Evolutionary conservation across 1,140 invertebrate species (phyloP), one percentile per base, ranked within the genome.

Genomic region (Papilio polyxenes): DNA sequence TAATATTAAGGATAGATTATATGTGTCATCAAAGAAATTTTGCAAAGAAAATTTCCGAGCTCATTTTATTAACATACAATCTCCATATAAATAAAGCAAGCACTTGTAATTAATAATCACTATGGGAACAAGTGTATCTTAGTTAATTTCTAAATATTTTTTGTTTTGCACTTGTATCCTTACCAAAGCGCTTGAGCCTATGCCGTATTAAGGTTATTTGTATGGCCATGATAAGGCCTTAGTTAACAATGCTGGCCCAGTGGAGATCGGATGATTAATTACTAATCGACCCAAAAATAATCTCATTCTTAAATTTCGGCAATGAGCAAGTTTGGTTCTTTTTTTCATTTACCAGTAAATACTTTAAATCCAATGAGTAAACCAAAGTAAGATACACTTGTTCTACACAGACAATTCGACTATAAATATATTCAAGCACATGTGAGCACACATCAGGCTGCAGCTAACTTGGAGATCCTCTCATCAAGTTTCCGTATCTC

Each of bases 401-500:
- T 79, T 56, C 9, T 48, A 51, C 78, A 44, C 4, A 79, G 37
- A 62, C 20, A 53, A 7, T 4, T 56, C 13, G 3, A 44, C 8
- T 62, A 62, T 17, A 76, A 44, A 62, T 31, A 69, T 65, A 62
- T 49, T 49, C 44, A 69, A 69, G 59, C 56, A 79, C 40, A 44
- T 44, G 7, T 44, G 40, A 44, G 40, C 40, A 44, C 40, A 44
- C n/a, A 80, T 56, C 89, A 92, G 82, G 89, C 91, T 0, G 87
- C 78, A 8, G 85, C 83, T 4, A 95, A 74, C 82, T 92, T 93
- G 1, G 79, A 81, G 82, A 98, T 95, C 89, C 97, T 96, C 44
- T 96, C 95, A 82, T 98, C 97, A 37, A 98, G 91, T 83, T 96
- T 97, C 72, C 95, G 95, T 83, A 98, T 96, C 86, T 98, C 98